Conservation (phyloP, 2,113 vertebrate species). For the Ariopsis seemanni region DNA sequence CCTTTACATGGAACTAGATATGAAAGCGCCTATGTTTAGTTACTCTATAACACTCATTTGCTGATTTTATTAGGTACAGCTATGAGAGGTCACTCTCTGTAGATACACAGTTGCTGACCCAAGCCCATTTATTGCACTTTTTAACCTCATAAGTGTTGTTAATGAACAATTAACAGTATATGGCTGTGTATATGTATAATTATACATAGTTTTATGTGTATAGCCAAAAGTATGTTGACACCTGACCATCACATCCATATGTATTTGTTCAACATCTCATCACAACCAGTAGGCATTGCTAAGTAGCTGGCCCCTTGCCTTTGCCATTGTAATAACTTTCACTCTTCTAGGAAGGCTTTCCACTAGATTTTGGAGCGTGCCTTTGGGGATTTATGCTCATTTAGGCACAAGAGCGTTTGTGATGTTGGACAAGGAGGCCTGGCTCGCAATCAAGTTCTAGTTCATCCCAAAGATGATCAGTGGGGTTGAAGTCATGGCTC, state of each 20-base stretch:
- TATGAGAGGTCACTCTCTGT: background rate
- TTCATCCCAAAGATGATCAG: background rate
- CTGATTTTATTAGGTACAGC: background rate
- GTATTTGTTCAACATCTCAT: background rate
- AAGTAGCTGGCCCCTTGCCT: background rate
- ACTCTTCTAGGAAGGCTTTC: background rate
- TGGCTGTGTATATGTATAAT: background rate
- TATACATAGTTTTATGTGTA: background rate
- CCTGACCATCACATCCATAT: background rate
- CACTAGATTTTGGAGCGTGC: background rate
- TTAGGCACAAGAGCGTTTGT: background rate
- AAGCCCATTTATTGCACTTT: background rate
- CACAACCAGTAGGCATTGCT: background rate
- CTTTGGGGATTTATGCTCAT: background rate
- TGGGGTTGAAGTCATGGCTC: background rate
- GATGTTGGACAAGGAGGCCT: background rate
- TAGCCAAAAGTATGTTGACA: background rate
- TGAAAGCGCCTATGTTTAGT: background rate
- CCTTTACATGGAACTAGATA: background rate
- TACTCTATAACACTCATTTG: background rate
- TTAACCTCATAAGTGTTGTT: background rate
- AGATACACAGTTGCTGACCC: background rate
- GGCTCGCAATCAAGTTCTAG: background rate
- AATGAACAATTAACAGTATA: background rate
- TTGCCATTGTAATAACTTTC: background rate